phyloP scores from a whole-genome alignment of 1,140 invertebrate genomes.

The Portunus trituberculatus region DNA sequence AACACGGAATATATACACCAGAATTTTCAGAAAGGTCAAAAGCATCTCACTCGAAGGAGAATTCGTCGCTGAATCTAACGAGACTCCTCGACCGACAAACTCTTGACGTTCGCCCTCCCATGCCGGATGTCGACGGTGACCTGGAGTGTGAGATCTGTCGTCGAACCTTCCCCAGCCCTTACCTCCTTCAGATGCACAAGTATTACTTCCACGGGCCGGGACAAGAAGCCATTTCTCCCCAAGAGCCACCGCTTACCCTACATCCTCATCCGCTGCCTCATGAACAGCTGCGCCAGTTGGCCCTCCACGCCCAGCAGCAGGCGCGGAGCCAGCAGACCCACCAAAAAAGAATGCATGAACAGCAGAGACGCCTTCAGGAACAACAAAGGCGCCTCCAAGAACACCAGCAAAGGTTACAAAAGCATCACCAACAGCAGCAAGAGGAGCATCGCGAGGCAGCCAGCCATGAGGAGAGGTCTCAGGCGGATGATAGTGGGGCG shows the following conservation, averaged over 20 bases:
- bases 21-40: conserved; percentile 77
- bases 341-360: conserved; percentile 69
- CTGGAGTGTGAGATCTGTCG: conserved; percentile 83
- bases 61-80: conserved; percentile 68
- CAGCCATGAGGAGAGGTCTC: not conserved
- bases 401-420: conserved; percentile 44
- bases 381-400: conserved; percentile 52
- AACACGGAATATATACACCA: conserved; percentile 82
- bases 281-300: conserved; percentile 81
- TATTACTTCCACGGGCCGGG: conserved; percentile 80
- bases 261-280: conserved; percentile 77
- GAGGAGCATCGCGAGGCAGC: conserved; percentile 63
- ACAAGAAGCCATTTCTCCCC: conserved; percentile 78
- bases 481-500: conserved; percentile 25
- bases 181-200: conserved; percentile 83
- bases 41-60: conserved; percentile 61
- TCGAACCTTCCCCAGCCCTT: conserved; percentile 83
- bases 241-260: conserved; percentile 55
- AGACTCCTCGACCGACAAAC: conserved; percentile 74
- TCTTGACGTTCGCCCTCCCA: conserved; percentile 57
- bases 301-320: conserved; percentile 80
- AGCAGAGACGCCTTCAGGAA: conserved; percentile 68
- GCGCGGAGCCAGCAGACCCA: conserved; percentile 63
- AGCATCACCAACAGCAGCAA: conserved; percentile 43
- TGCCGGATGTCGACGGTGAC: conserved; percentile 76